Evolutionary conservation across 2,888 invertebrate species (phyloP).

Genomic region (Metallyticus violacea): DNA sequence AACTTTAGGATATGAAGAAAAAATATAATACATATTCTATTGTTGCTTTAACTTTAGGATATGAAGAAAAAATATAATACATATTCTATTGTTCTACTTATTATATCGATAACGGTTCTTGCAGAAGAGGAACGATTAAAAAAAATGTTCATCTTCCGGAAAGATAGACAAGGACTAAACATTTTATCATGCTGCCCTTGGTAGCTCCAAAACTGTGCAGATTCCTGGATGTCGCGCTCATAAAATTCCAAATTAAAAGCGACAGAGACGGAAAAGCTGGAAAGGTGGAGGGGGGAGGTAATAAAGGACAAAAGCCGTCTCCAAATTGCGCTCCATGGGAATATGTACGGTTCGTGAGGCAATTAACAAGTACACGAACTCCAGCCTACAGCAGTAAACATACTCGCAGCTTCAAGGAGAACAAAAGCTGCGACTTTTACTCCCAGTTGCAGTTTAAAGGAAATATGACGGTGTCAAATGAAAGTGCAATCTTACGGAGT

Average conservation of each 20-base stretch:
- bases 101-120: too few relatives aligned
- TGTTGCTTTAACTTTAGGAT: too few relatives aligned
- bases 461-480: not conserved
- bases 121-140: too few relatives aligned
- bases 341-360: not conserved
- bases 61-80: too few relatives aligned
- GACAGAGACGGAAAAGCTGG: not conserved
- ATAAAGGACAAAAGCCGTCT: not conserved
- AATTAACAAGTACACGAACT: not conserved
- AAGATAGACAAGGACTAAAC: not conserved
- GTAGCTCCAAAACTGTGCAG: not conserved
- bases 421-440: not conserved
- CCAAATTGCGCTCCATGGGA: not conserved
- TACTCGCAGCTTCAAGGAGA: not conserved
- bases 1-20: too few relatives aligned
- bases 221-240: not conserved
- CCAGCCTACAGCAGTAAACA: not conserved
- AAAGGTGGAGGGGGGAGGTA: not conserved
- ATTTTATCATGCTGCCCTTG: not conserved
- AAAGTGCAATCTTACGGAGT: not conserved
- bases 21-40: too few relatives aligned
- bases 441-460: not conserved
- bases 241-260: not conserved
- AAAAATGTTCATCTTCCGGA: not conserved
- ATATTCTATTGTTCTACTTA: too few relatives aligned